Evolutionary conservation across 2,888 invertebrate genomes (phyloP).

Genomic region (Tetrapedia diversipes): DNA sequence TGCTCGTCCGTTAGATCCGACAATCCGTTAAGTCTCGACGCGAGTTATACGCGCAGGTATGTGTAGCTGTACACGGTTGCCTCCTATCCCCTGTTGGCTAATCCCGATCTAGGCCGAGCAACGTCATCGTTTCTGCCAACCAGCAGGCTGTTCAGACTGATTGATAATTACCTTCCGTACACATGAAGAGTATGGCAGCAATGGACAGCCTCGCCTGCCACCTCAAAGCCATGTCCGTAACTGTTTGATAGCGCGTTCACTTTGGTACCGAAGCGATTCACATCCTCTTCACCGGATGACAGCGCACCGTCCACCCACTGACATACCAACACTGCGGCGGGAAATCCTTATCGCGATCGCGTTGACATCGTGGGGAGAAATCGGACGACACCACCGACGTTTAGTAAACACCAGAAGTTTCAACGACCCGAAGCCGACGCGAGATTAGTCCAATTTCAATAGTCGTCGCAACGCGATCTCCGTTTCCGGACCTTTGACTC

Average conservation of each 20-base stretch:
- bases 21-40: background rate
- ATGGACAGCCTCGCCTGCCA: conserved; percentile 82
- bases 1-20: conserved; percentile 9
- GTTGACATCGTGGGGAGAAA: conserved; percentile 17
- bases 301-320: conserved; percentile 57
- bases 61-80: too few relatives aligned
- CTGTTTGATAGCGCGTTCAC: conserved; percentile 65
- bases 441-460: conserved; percentile 26
- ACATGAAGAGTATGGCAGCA: conserved; percentile 82
- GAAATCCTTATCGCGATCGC: conserved; percentile 40
- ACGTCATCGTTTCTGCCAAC: background rate
- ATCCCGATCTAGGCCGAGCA: background rate
- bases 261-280: conserved; percentile 70
- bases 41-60: background rate
- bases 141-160: background rate
- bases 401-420: background rate
- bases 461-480: conserved; percentile 1
- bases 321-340: conserved; percentile 39
- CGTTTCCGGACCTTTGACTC: background rate
- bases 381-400: background rate
- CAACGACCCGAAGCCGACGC: conserved; percentile 9
- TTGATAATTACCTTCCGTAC: conserved; percentile 79
- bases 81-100: background rate
- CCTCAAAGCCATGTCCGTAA: conserved; percentile 81
- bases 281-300: conserved; percentile 59